phyloP scores from a whole-genome alignment of 2,888 invertebrate species.

The Arrhopalites spinosus region DNA sequence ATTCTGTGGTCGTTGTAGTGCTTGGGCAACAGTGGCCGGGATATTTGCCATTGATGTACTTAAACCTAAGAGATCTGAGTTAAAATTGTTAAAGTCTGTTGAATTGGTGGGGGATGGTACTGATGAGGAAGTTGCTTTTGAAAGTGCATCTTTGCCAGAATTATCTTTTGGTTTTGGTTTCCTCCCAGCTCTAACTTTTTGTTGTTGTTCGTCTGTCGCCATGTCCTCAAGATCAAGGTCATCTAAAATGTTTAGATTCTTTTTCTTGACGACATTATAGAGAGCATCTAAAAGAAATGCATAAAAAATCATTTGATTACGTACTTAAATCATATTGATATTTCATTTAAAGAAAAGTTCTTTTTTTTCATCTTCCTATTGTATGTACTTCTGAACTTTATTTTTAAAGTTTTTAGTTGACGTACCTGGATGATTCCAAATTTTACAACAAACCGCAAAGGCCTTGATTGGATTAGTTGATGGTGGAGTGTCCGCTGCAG shows the following conservation, averaged over 20 bases:
- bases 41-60: constrained; percentile 25
- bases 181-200: constrained; percentile 3
- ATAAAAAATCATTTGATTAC: too few relatives aligned
- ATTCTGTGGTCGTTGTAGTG: background rate
- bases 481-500: constrained; percentile 63
- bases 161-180: constrained; percentile 11
- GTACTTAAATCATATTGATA: too few relatives aligned
- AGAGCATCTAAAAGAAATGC: too few relatives aligned
- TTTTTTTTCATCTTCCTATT: too few relatives aligned
- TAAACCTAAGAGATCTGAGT: constrained; percentile 14
- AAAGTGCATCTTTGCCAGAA: background rate
- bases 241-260: constrained; percentile 70
- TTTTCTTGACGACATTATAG: constrained; percentile 83
- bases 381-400: too few relatives aligned
- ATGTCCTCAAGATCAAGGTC: constrained; percentile 59
- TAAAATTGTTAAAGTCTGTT: constrained; percentile 17
- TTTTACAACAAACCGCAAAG: constrained; percentile 98
- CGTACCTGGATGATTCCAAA: constrained; percentile 96
- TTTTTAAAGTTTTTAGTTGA: too few relatives aligned
- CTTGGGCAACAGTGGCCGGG: constrained; percentile 20
- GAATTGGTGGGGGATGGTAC: background rate
- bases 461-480: constrained; percentile 94
- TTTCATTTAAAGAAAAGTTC: too few relatives aligned
- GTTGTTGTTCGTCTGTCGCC: constrained; percentile 24
- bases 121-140: background rate